Percentiles rank a stretch among this genome's conserved stretches.
phyloP scores from a whole-genome alignment of 2,113 vertebrate species.

The Ctenomys sociabilis region DNA sequence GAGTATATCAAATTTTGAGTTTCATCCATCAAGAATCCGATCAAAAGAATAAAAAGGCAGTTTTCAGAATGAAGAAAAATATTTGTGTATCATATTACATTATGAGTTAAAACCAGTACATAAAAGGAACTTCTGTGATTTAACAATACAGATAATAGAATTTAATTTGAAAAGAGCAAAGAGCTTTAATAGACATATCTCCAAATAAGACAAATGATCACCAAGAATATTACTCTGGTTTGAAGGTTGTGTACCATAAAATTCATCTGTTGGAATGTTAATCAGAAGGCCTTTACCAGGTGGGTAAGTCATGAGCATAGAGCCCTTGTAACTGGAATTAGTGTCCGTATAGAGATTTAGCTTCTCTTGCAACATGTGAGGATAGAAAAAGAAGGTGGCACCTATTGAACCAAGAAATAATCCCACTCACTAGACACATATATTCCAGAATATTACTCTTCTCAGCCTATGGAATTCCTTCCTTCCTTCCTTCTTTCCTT shows the following conservation, averaged over 20 bases:
- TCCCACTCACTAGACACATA: no score
- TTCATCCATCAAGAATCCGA: not conserved
- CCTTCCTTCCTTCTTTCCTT: no score
- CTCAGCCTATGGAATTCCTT: no score
- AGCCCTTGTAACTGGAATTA: no score
- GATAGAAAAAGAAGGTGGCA: no score
- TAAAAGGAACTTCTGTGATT: not conserved
- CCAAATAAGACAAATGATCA: not conserved
- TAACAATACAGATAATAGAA: not conserved
- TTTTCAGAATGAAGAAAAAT: not conserved
- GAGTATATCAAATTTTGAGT: not conserved
- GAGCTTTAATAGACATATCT: not conserved
- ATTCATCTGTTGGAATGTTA: not conserved
- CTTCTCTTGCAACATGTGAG: no score
- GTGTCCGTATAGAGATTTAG: no score
- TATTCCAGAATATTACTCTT: no score
- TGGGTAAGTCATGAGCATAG: no score
- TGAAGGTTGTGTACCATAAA: not conserved
- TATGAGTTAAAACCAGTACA: not conserved
- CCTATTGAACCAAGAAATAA: no score
- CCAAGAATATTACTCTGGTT: not conserved
- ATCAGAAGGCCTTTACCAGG: no score
- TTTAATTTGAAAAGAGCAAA: not conserved
- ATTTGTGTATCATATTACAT: not conserved
- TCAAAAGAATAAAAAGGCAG: not conserved